Conservation (phyloP, 2,113 vertebrate species). For the Cyanocitta stelleri region DNA sequence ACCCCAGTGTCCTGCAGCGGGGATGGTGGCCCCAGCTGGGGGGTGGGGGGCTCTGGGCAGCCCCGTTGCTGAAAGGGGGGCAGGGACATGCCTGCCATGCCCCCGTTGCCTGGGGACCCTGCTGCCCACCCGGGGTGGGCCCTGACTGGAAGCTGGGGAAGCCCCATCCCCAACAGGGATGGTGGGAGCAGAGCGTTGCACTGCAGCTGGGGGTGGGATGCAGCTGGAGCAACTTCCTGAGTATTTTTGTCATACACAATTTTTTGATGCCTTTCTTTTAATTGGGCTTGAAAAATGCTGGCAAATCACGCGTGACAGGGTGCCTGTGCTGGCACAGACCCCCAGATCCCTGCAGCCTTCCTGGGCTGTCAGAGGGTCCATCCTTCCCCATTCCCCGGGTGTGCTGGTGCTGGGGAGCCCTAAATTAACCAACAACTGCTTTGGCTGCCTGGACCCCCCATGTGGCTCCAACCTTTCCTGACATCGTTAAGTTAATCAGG, state of each 20-base stretch:
- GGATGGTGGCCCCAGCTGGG: background rate
- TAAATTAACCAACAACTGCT: background rate
- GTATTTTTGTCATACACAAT: background rate
- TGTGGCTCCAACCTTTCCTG: background rate
- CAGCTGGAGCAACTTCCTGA: background rate
- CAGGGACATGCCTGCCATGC: background rate
- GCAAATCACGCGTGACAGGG: fast-evolving
- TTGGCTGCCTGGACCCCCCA: fast-evolving
- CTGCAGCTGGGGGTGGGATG: background rate
- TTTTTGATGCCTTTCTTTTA: background rate
- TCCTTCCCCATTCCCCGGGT: background rate
- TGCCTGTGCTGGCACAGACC: background rate
- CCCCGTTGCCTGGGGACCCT: background rate
- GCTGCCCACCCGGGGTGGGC: background rate
- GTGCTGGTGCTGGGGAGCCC: background rate
- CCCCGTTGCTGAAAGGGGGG: fast-evolving
- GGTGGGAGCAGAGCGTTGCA: background rate
- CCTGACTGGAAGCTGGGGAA: background rate
- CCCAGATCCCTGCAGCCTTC: background rate
- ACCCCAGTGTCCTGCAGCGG: background rate
- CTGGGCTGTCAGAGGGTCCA: background rate
- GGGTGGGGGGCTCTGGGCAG: background rate
- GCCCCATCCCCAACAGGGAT: fast-evolving
- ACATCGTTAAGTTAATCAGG: background rate
- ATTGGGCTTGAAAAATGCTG: background rate